These are phyloP conservation scores for Sphecodes monilicornis DNA, from an alignment of 2,888 invertebrate species.

Conservation along the genomic window DNA sequence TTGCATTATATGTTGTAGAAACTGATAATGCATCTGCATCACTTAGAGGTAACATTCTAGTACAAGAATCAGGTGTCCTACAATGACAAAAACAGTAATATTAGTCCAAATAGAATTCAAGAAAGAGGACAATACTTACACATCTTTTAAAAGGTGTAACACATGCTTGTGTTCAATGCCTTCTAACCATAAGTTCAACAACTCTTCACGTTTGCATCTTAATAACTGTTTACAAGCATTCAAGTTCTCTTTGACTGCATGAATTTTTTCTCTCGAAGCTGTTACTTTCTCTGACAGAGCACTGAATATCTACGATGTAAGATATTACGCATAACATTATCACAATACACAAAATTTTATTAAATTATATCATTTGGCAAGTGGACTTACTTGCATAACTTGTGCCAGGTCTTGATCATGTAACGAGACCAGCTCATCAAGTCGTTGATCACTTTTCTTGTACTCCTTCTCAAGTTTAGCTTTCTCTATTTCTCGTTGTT, in stretches of 20 bases:
- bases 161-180: constrained; percentile 98
- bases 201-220: constrained; percentile 95
- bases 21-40: constrained; percentile 51
- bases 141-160: constrained; percentile 94
- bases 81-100: constrained; percentile 3
- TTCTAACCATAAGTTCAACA: constrained; percentile 97
- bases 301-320: constrained; percentile 88
- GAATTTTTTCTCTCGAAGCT: constrained; percentile 91
- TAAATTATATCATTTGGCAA: constrained; percentile 3
- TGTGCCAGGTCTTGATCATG: constrained; percentile 95
- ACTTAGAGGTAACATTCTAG: constrained; percentile 48
- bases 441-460: constrained; percentile 94
- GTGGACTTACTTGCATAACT: constrained; percentile 88
- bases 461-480: constrained; percentile 97
- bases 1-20: constrained; percentile 36
- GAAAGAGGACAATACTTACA: constrained; percentile 86
- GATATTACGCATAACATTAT: constrained; percentile 82
- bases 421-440: constrained; percentile 94
- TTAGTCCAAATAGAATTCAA: not conserved
- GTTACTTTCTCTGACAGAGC: constrained; percentile 91
- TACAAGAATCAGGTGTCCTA: constrained; percentile 60
- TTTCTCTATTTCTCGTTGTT: constrained; percentile 96
- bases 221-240: constrained; percentile 93
- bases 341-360: not conserved
- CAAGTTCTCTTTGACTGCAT: constrained; percentile 92